These are phyloP conservation scores for Napeogenes inachia DNA, from an alignment of 2,888 invertebrate species.

Conservation along the genomic window DNA sequence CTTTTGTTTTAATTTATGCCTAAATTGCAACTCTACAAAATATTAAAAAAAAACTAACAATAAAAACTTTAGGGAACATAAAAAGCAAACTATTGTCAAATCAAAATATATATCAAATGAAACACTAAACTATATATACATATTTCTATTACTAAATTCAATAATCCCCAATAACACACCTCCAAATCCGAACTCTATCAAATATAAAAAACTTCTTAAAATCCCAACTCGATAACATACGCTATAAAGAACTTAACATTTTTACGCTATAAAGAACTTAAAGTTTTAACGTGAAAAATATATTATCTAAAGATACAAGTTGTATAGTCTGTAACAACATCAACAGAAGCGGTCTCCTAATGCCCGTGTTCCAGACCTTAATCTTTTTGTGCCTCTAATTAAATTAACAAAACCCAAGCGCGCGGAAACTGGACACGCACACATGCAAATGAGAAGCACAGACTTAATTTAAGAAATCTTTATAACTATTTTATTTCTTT, in stretches of 20 bases:
- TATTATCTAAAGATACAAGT: background rate
- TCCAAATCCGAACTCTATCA: too few relatives aligned
- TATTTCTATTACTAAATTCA: too few relatives aligned
- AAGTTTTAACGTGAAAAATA: background rate
- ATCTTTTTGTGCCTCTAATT: conserved; percentile 78
- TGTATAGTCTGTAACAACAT: conserved; percentile 39
- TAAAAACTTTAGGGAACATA: too few relatives aligned
- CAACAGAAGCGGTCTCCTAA: conserved; percentile 68
- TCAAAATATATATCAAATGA: too few relatives aligned
- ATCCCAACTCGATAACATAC: background rate
- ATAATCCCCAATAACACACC: too few relatives aligned
- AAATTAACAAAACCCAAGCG: conserved; percentile 76
- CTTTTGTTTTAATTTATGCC: too few relatives aligned
- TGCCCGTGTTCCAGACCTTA: conserved; percentile 71
- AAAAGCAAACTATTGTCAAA: too few relatives aligned
- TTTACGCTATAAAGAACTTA: background rate
- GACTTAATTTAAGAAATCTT: conserved; percentile 20
- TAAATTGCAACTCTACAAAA: too few relatives aligned
- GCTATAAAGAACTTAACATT: background rate
- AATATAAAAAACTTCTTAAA: background rate
- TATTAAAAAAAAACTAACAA: too few relatives aligned
- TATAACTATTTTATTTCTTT: background rate
- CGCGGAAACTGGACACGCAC: conserved; percentile 75
- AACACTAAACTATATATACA: too few relatives aligned
- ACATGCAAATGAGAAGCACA: conserved; percentile 41